Evolutionary conservation across 2,888 invertebrate genomes (phyloP).

Genomic region (Luperina nickerlii): DNA sequence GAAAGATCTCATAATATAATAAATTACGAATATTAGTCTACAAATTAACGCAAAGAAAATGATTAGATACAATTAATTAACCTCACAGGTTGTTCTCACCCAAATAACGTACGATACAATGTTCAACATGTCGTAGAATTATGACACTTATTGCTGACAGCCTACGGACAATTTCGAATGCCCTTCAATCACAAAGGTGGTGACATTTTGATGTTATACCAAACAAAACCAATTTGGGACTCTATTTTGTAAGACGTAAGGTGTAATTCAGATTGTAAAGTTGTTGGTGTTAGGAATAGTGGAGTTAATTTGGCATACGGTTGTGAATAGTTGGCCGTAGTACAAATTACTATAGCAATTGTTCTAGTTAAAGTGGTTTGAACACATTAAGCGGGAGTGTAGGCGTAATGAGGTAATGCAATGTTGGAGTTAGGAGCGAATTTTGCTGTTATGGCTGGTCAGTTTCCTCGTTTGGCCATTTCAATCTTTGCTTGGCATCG

Average conservation of each 20-base stretch:
- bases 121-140: conserved; percentile 22
- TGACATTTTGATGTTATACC: conserved; percentile 51
- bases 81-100: conserved; percentile 46
- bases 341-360: conserved; percentile 52
- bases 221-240: conserved; percentile 7
- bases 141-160: conserved; percentile 43
- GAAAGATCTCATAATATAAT: conserved; percentile 39
- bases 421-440: conserved; percentile 5
- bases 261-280: conserved; percentile 24
- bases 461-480: neutral
- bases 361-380: conserved; percentile 46
- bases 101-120: conserved; percentile 28
- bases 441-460: neutral
- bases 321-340: conserved; percentile 63
- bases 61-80: conserved; percentile 60
- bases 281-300: conserved; percentile 41
- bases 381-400: conserved; percentile 23
- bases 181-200: conserved; percentile 48
- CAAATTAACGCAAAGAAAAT: conserved; percentile 45
- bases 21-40: conserved; percentile 44
- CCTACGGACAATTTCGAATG: conserved; percentile 39
- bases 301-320: conserved; percentile 61
- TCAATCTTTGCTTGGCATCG: neutral
- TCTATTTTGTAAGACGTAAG: neutral
- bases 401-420: conserved; percentile 26